Evolutionary conservation across 1,140 invertebrate genomes (phyloP).

Genomic region (Papilio xuthus): DNA sequence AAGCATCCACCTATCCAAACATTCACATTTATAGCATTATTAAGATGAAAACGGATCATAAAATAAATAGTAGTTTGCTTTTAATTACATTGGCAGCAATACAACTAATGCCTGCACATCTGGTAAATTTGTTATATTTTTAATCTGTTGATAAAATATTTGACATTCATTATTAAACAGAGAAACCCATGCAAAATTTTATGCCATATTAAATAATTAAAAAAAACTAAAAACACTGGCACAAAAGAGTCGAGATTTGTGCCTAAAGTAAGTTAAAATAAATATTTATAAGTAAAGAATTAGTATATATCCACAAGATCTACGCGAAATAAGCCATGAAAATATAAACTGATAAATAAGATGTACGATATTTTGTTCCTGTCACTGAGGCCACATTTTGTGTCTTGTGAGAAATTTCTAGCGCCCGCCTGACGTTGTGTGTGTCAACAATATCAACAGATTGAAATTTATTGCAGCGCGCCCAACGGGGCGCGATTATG

Average conservation of each 20-base stretch:
- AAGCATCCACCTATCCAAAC: too few relatives aligned
- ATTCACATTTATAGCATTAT: too few relatives aligned
- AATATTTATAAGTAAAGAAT: neutral
- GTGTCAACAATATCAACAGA: slow-evolving; percentile 39
- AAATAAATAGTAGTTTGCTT: neutral
- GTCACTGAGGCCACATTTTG: slow-evolving; percentile 35
- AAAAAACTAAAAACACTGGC: too few relatives aligned
- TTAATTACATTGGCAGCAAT: neutral
- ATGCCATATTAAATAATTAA: too few relatives aligned
- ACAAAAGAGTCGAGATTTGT: too few relatives aligned
- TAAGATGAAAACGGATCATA: neutral
- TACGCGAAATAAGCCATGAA: slow-evolving; percentile 5
- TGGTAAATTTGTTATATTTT: neutral
- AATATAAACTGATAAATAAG: slow-evolving; percentile 13
- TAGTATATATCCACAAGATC: neutral
- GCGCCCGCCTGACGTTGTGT: neutral
- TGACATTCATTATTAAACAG: too few relatives aligned
- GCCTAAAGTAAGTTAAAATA: too few relatives aligned
- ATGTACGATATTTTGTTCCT: slow-evolving; percentile 33
- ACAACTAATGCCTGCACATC: neutral
- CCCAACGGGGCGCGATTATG: slow-evolving; percentile 15
- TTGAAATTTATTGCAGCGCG: slow-evolving; percentile 34
- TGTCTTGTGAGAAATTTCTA: slow-evolving; percentile 33
- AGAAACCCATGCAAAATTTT: too few relatives aligned
- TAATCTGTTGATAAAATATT: neutral